Conservation (phyloP, 2,797 vertebrate species). For the Oreortyx pictus region DNA sequence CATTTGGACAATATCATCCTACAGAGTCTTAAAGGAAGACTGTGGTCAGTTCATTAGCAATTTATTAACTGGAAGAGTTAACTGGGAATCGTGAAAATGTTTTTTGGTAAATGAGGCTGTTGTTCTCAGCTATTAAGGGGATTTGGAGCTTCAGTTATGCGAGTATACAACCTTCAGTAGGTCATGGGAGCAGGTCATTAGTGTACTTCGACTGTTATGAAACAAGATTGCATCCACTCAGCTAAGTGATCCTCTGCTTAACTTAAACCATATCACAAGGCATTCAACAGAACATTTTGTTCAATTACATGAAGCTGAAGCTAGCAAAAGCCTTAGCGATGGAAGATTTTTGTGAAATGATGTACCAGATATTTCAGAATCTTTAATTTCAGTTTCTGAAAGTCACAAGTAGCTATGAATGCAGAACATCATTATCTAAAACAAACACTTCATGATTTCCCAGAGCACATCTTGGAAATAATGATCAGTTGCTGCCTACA, state of each 20-base stretch:
- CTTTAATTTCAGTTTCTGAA: constrained; percentile 58
- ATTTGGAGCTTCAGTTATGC: background rate
- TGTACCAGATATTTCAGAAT: constrained; percentile 56
- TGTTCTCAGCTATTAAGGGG: background rate
- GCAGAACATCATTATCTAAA: constrained; percentile 67
- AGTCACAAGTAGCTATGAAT: constrained; percentile 47
- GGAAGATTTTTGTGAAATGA: constrained; percentile 36
- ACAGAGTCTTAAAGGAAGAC: background rate
- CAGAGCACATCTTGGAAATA: constrained; percentile 61
- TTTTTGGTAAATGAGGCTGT: background rate
- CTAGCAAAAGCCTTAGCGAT: constrained; percentile 36
- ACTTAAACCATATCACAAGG: constrained; percentile 51
- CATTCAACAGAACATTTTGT: constrained; percentile 54
- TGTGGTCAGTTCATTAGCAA: constrained; percentile 7
- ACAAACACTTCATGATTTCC: constrained; percentile 66
- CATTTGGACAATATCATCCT: background rate
- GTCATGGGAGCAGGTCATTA: constrained; percentile 16
- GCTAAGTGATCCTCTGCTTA: constrained; percentile 54
- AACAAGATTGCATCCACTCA: constrained; percentile 53
- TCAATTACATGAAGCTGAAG: constrained; percentile 64
- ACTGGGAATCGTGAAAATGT: background rate
- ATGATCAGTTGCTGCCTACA: constrained; percentile 58
- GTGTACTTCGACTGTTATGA: background rate
- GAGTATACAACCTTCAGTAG: constrained; percentile 3
- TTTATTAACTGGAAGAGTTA: constrained; percentile 23